Conservation (phyloP, 2,888 invertebrate species). For the Autographa gamma region DNA sequence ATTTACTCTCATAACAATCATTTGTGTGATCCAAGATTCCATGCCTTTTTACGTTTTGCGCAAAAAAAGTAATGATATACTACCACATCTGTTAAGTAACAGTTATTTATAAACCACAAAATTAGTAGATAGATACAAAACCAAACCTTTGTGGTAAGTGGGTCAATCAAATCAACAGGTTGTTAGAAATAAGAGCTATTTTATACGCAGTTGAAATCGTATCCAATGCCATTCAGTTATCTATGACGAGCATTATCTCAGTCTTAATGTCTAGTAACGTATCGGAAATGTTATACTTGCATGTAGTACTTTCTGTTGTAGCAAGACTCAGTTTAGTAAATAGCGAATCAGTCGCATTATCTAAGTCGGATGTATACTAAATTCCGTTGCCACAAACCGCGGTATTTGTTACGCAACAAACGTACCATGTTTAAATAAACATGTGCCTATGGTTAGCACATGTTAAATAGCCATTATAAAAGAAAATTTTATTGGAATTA, state of each 20-base stretch:
- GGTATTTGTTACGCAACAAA: slow-evolving; percentile 11
- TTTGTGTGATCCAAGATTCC: no score
- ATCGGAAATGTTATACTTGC: neutral
- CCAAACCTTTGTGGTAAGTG: neutral
- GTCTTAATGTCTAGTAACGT: neutral
- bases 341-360: slow-evolving; percentile 22
- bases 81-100: no score
- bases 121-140: neutral
- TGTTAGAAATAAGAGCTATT: neutral
- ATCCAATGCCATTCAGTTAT: neutral
- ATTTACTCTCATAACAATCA: no score
- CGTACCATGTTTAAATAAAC: neutral
- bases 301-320: neutral
- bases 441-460: no score
- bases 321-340: slow-evolving; percentile 24
- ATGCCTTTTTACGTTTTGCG: no score
- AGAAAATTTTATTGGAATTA: no score
- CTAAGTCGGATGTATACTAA: slow-evolving; percentile 43
- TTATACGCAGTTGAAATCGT: neutral
- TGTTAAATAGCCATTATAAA: no score
- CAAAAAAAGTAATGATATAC: no score
- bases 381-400: slow-evolving; percentile 23
- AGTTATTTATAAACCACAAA: no score
- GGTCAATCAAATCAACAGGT: neutral
- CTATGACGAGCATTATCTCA: neutral